Base-by-base conservation (phyloP, 2,797 vertebrate genomes). In the Trematomus bernacchii region DNA sequence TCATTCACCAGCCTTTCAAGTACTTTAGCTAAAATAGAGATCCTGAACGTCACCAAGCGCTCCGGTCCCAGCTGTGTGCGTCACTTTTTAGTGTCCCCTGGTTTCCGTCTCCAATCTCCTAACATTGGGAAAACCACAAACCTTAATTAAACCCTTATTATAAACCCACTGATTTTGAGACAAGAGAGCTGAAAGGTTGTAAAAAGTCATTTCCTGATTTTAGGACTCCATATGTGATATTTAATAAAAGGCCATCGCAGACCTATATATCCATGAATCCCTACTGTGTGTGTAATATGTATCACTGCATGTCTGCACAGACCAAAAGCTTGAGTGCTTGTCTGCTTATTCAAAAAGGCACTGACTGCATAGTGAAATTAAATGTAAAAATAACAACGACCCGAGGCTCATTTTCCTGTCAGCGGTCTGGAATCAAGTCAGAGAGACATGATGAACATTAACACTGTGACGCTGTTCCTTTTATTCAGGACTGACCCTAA, bases 401-500 rank as follows among this genome's bases (percentile, higher is more conserved):
- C 61, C 1, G 6, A n/a, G 62, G 66, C 44, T 46, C 63, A 19
- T 71, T 77, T 43, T 10, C 51, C 10, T 54, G 21, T 62, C 60
- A 53, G 8, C 62, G 46, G 23, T 66, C 40, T 77, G 43, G 43
- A 76, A 61, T 68, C 6, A 51, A 50, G 42, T 69, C 65, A 71
- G 50, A 71, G 50, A 66, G 60, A 62, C 43, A 47, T 18, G 51
- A 61, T 54, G 70, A 19, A 60, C 63, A 73, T 73, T 71, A 69
- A 71, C 60, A 65, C 46, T 53, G 43, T 8, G 21, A 33, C 16
- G 21, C 54, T 73, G 55, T 73, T 65, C 76, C 63, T 51, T 61
- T 19, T 58, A 57, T 71, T 78, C 66, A 71, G 19, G 53, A 44
- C 72, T 80, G 82, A 83, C 83, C 79, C 77, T 77, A 79, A 86